Evolutionary conservation across 2,888 invertebrate genomes (phyloP).

Genomic region (Phragmatobia fuliginosa): DNA sequence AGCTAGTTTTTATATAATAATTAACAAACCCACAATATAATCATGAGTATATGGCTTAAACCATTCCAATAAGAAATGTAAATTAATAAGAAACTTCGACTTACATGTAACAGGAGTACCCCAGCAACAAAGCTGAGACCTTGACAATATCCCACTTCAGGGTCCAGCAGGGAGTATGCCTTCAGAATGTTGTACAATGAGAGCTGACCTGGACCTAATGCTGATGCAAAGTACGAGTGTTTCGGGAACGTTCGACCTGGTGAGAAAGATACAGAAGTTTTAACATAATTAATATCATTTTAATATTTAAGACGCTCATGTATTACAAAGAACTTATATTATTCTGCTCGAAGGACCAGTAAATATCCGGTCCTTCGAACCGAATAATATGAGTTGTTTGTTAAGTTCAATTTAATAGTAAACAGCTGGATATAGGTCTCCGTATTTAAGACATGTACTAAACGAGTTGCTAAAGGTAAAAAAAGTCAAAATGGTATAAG

Average conservation of each 20-base stretch:
- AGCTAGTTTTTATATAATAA: too few species aligned
- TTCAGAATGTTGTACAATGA: conserved; percentile 97
- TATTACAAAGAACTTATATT: neutral
- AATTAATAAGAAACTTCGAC: conserved; percentile 61
- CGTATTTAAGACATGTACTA: too few species aligned
- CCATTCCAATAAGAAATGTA: too few species aligned
- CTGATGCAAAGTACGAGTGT: conserved; percentile 96
- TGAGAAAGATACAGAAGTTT: conserved; percentile 10
- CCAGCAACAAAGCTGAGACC: conserved; percentile 98
- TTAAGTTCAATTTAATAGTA: too few species aligned
- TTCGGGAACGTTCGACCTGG: conserved; percentile 96
- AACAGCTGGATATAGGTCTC: too few species aligned
- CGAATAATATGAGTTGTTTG: too few species aligned
- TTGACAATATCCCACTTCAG: conserved; percentile 98
- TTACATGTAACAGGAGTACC: conserved; percentile 96
- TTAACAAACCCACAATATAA: too few species aligned
- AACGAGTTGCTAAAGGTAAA: too few species aligned
- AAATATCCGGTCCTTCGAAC: too few species aligned
- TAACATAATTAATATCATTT: neutral
- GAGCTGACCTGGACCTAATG: conserved; percentile 96
- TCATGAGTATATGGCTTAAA: too few species aligned
- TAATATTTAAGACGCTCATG: neutral
- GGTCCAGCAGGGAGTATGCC: conserved; percentile 97
- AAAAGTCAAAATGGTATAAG: too few species aligned
- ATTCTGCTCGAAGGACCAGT: neutral